Base-by-base conservation (phyloP, 1,140 invertebrate genomes). In the Ceratitis capitata region DNA sequence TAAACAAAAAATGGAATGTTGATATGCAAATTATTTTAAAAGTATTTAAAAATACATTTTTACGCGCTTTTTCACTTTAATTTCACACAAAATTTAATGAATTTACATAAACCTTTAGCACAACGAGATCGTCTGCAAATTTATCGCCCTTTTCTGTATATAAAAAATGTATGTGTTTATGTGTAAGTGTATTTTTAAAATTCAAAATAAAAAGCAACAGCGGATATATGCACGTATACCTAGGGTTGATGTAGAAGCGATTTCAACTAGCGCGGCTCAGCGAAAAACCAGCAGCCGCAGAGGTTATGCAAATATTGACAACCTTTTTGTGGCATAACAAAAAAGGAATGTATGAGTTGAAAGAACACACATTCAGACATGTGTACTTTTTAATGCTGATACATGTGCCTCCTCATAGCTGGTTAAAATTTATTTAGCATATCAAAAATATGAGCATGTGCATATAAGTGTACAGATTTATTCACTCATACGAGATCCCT, bases 291-390 rank as follows among this genome's bases (percentile, higher is more conserved):
- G 32, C 61, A 16, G 29, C 61, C 61, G 16, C 61, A 90, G 90
- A 88, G 89, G 88, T 87, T 87, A 88, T 89, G 88, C 89, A 88
- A 89, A 87, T 86, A 86, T 85, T 88, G 86, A 87, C 86, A 84
- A 82, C 42, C 83, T 86, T 86, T 56, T 56, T 56, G 51, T 78
- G 87, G 84, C 84, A 87, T 6, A 82, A 7, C 42, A 7, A 84
- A 85, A 85, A 74, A n/a, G n/a, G n/a, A n/a, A 45, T 64, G 84
- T 85, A 86, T 85, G 85, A 61, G 58, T 61, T 61, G 26, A 32
- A 61, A 61, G 5, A 10, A 0, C 61, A 39, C 32, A 69, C 61
- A 69, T 19, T 19, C 16, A 35, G 6, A 69, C 12, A 32, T 14
- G n/a, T n/a, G n/a, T n/a, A n/a, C n/a, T n/a, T n/a, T n/a, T n/a